These are phyloP conservation scores for Parotocinclus haroldoi DNA, from an alignment of 2,797 vertebrate species.

Conservation along the genomic window DNA sequence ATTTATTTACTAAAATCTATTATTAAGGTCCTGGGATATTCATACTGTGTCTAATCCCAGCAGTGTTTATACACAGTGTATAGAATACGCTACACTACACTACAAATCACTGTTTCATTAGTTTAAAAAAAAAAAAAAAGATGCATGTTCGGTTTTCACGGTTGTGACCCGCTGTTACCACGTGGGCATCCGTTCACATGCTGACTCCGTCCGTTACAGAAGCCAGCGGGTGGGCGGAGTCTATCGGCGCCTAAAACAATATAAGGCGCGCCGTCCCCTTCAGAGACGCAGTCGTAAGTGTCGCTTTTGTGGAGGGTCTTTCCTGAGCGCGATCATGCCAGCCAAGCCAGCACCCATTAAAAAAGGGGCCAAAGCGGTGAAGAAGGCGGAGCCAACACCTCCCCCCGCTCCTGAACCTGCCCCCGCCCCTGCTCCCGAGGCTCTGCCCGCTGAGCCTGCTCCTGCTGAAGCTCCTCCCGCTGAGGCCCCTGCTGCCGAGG, in stretches of 20 bases:
- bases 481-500: slow-evolving; percentile 27
- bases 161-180: too few species aligned
- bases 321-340: slow-evolving; percentile 67
- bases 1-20: too few species aligned
- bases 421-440: slow-evolving; percentile 35
- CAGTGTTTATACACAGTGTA: too few species aligned
- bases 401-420: slow-evolving; percentile 41
- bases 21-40: too few species aligned
- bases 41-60: too few species aligned
- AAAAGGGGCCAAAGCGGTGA: slow-evolving; percentile 65
- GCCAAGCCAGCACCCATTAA: slow-evolving; percentile 79
- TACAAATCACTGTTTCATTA: too few species aligned
- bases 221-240: slow-evolving; percentile 55
- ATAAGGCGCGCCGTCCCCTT: slow-evolving; percentile 37
- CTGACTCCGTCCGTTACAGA: slow-evolving; percentile 50
- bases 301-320: slow-evolving; percentile 60
- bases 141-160: too few species aligned
- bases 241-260: not conserved
- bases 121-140: too few species aligned
- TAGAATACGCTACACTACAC: too few species aligned
- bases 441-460: slow-evolving; percentile 38
- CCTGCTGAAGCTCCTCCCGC: slow-evolving; percentile 49
- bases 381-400: slow-evolving; percentile 55
- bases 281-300: slow-evolving; percentile 50
- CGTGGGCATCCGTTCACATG: too few species aligned